Conservation (phyloP, 2,888 invertebrate species). For the Corbicula japonica region DNA sequence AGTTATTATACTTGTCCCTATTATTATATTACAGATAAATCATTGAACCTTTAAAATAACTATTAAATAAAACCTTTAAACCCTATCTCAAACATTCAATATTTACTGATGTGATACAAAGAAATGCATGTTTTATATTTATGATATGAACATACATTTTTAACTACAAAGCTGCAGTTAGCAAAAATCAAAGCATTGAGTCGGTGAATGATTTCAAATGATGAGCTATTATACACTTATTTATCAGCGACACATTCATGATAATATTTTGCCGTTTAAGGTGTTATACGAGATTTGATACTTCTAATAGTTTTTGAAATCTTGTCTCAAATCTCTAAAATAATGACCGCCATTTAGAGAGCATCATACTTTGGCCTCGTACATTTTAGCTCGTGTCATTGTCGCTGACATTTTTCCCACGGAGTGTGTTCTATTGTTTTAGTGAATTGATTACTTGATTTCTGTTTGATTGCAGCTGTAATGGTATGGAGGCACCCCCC, state of each 20-base stretch:
- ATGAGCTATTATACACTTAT: constrained; percentile 14
- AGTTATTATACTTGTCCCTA: neutral
- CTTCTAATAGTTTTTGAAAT: constrained; percentile 34
- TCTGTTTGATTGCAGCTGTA: constrained; percentile 33
- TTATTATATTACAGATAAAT: constrained; percentile 13
- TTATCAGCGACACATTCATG: constrained; percentile 22
- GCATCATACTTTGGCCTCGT: constrained; percentile 59
- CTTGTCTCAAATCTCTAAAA: constrained; percentile 24
- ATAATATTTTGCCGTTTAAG: constrained; percentile 19
- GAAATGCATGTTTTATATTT: constrained; percentile 13
- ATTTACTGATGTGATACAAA: neutral
- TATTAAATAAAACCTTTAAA: neutral
- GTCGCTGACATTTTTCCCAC: constrained; percentile 46
- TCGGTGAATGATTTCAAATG: constrained; percentile 21
- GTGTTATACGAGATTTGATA: constrained; percentile 36
- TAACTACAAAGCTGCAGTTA: neutral
- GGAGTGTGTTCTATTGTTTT: constrained; percentile 53
- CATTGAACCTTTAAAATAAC: constrained; percentile 12
- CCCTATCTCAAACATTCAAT: constrained; percentile 2
- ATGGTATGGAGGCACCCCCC: constrained; percentile 40
- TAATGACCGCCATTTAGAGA: constrained; percentile 18
- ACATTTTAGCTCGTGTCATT: constrained; percentile 51
- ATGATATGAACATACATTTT: constrained; percentile 2
- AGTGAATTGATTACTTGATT: constrained; percentile 47
- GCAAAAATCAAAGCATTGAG: constrained; percentile 11